Evolutionary conservation across 2,797 vertebrate species (phyloP), one percentile per base, ranked within the genome.

Genomic region (Anabacerthia variegaticeps): DNA sequence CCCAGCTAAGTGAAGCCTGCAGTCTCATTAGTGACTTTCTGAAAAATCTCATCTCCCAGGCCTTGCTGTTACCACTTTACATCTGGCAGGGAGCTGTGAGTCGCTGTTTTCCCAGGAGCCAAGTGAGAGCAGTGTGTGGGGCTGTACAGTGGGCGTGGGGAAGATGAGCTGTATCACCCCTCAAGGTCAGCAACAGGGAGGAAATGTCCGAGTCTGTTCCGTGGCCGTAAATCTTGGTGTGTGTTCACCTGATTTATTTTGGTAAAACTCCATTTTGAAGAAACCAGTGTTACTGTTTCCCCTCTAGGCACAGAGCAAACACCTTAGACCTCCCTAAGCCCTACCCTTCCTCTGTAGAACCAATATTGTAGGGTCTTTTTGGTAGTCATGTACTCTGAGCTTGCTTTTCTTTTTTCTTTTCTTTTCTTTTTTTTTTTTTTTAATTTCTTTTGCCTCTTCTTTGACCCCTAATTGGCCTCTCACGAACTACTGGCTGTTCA

Each of bases 101-200:
- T 66, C 1, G 3, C 32, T 55, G 43, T 62, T 91, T 85, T 78
- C 51, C 51, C 49, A 34, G 62, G 43, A 65, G 37, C 61, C 56
- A 48, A 58, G n/a, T 20, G 85, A 90, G 73, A 89, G 66, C 63
- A 2, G 46, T n/a, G n/a, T 0, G 0, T 22, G 74, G 9, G 32
- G 19, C 26, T 85, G 37, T 68, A 8, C 39, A 19, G 0, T 32
- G 56, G 28, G 37, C 28, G 14, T 0, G 0, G 7, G 21, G 66
- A 32, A 66, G 30, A 52, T 0, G 0, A 24, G 10, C 7, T 27
- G 37, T 58, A 46, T 21, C 9, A 0, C 68, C 21, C 18, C 62
- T 74, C 12, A 6, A 75, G 52, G 52, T 61, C 52, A 58, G n/a
- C 78, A 82, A 3, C 59, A 48, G 32, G 32, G 23, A 80, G 32